phyloP scores from a whole-genome alignment of 64 coral and sea anemone genomes.

The Astreopora myriophthalma region DNA sequence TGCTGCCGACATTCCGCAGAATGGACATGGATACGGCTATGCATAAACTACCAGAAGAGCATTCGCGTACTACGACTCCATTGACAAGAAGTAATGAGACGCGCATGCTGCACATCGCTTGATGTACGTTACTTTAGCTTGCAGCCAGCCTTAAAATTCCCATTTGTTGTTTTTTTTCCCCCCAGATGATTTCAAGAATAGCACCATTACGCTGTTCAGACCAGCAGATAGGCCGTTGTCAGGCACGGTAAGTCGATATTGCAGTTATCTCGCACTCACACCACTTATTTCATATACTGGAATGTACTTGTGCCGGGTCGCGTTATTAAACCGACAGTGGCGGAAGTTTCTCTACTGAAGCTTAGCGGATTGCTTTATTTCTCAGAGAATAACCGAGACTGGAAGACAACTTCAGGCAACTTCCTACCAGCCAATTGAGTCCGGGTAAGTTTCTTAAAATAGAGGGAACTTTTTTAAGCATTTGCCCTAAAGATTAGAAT shows the following conservation, averaged over 20 bases:
- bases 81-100: conserved; percentile 66
- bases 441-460: conserved; percentile 55
- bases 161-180: background rate
- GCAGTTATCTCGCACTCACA: background rate
- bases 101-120: background rate
- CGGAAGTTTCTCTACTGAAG: background rate
- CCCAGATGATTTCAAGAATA: conserved; percentile 90
- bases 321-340: background rate
- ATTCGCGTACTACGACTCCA: conserved; percentile 85
- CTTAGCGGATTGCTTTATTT: conserved; percentile 9
- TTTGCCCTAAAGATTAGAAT: too few relatives aligned
- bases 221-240: conserved; percentile 77
- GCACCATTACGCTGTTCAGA: conserved; percentile 84
- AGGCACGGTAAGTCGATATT: conserved; percentile 74
- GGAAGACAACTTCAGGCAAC: conserved; percentile 72
- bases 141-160: background rate
- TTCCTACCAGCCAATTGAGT: conserved; percentile 81
- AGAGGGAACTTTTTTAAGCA: background rate
- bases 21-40: conserved; percentile 96
- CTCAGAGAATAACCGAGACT: conserved; percentile 83
- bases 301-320: background rate
- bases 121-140: background rate
- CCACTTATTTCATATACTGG: too few relatives aligned
- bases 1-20: conserved; percentile 85
- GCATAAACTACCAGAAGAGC: conserved; percentile 94